Evolutionary conservation across 2,797 vertebrate genomes (phyloP), one percentile per base, ranked within the genome.

Genomic region (Chaunax sp.): DNA sequence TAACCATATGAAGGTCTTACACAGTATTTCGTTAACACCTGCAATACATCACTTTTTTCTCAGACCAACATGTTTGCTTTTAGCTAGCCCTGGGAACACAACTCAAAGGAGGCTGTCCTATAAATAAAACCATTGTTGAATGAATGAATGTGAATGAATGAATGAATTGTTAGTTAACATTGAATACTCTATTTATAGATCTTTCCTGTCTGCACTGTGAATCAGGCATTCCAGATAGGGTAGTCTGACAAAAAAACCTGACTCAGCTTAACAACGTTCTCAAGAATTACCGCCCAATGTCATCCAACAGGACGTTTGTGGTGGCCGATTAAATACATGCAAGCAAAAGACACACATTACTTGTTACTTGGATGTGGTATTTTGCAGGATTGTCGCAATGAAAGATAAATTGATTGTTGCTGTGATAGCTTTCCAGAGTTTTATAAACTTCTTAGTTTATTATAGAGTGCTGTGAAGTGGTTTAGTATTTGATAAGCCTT

Each of bases 61-160:
- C 5, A n/a, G 9, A 15, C 46, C 1, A 40, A 35, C 49, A 45
- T 38, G 15, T 70, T 59, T 47, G 23, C 28, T 44, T 44, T 28
- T 10, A 25, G 22, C 4, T 6, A 0, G 37, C 28, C 19, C 16
- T 41, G 19, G 45, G 30, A 56, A 11, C 28, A 16, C 37, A 50
- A 26, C 15, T 57, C 12, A 43, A 0, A 22, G 37, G 14, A 11
- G 25, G 15, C 18, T 6, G 19, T 45, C 14, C 33, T 53, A 22
- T 47, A 37, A 67, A 72, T 52, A 55, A 25, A 66, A 22, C 56
- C 57, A 51, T 50, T 66, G 23, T 54, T 58, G 14, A 43, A 20
- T 35, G 38, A 45, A 49, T 68, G 37, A 54, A 50, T 46, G 12
- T 35, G n/a, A 60, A 4, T 8, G 19, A 45, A 22, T 38, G 13